Conservation (phyloP, 2,797 vertebrate species). For the Notolabrus celidotus region DNA sequence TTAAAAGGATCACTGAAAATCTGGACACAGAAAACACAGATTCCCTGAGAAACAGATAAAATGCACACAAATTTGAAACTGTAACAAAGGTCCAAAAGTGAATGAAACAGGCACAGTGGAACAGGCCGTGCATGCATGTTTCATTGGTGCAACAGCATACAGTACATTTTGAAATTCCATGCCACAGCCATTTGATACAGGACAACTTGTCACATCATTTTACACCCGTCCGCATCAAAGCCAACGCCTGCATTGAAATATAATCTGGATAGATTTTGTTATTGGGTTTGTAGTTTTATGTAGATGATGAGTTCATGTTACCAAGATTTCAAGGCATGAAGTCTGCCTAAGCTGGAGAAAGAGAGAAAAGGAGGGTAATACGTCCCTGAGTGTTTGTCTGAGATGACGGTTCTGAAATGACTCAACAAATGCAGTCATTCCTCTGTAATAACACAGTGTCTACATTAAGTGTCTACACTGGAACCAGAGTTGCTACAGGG, state of each 20-base stretch:
- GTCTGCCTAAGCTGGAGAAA: conserved; percentile 19
- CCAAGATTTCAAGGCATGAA: conserved; percentile 68
- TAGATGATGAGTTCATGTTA: conserved; percentile 64
- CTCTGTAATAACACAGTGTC: conserved; percentile 62
- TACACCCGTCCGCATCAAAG: conserved; percentile 67
- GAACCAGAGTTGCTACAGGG: conserved; percentile 16
- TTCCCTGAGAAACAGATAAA: conserved; percentile 1
- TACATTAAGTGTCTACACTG: conserved; percentile 34
- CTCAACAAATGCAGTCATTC: conserved; percentile 68
- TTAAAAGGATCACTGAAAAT: background rate
- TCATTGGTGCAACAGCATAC: conserved; percentile 31
- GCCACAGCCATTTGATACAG: conserved; percentile 26
- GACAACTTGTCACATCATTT: conserved; percentile 51
- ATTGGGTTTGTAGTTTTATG: conserved; percentile 71
- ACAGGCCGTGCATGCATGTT: conserved; percentile 4
- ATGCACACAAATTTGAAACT: background rate
- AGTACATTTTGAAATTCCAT: conserved; percentile 26
- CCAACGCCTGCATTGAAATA: conserved; percentile 50
- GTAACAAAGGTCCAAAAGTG: background rate
- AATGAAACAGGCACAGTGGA: background rate
- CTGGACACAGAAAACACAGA: background rate
- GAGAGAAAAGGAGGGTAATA: conserved; percentile 7
- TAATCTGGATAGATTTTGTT: conserved; percentile 64
- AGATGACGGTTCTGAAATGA: conserved; percentile 43
- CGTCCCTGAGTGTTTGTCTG: conserved; percentile 34